Percentiles rank a stretch among this genome's conserved stretches.
Evolutionary conservation across 1,140 invertebrate genomes (phyloP).

Genomic region (Danaus plexippus): DNA sequence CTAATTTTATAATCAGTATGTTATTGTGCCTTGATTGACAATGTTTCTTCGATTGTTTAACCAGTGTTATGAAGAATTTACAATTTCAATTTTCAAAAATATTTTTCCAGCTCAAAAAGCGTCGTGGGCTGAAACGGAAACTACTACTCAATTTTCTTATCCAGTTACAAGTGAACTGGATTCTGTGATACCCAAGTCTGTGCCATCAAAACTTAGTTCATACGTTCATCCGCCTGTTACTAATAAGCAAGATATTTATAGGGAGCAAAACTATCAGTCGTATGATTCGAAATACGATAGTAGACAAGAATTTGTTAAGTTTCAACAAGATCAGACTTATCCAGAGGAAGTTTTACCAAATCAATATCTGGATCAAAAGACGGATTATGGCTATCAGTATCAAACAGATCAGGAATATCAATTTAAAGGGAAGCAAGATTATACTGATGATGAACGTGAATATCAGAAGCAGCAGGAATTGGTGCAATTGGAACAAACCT

Average conservation of each 20-base stretch:
- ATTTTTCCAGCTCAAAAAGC: slow-evolving; percentile 61
- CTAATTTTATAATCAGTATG: slow-evolving; percentile 29
- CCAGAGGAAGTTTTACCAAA: slow-evolving; percentile 22
- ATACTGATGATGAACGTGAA: slow-evolving; percentile 25
- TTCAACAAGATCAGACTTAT: slow-evolving; percentile 30
- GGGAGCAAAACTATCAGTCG: slow-evolving; percentile 47
- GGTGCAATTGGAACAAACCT: slow-evolving; percentile 63
- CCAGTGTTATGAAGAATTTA: slow-evolving; percentile 33
- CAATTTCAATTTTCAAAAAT: slow-evolving; percentile 37
- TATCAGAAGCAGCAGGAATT: slow-evolving; percentile 35
- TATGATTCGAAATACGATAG: slow-evolving; percentile 73
- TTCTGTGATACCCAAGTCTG: slow-evolving; percentile 43
- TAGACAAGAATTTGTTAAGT: slow-evolving; percentile 36
- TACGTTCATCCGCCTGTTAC: slow-evolving; percentile 47
- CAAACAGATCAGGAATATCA: slow-evolving; percentile 26
- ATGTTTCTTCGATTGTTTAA: slow-evolving; percentile 39
- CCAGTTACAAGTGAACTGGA: slow-evolving; percentile 43
- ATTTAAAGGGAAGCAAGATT: slow-evolving; percentile 35
- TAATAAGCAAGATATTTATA: slow-evolving; percentile 49
- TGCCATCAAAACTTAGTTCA: slow-evolving; percentile 45
- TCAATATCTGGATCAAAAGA: slow-evolving; percentile 37
- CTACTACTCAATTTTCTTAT: slow-evolving; percentile 48
- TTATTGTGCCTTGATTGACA: slow-evolving; percentile 19
- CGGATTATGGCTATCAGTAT: slow-evolving; percentile 33
- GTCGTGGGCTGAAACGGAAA: slow-evolving; percentile 55